Conservation (phyloP, 2,888 invertebrate genomes). For the Pyrochroa serraticornis region DNA sequence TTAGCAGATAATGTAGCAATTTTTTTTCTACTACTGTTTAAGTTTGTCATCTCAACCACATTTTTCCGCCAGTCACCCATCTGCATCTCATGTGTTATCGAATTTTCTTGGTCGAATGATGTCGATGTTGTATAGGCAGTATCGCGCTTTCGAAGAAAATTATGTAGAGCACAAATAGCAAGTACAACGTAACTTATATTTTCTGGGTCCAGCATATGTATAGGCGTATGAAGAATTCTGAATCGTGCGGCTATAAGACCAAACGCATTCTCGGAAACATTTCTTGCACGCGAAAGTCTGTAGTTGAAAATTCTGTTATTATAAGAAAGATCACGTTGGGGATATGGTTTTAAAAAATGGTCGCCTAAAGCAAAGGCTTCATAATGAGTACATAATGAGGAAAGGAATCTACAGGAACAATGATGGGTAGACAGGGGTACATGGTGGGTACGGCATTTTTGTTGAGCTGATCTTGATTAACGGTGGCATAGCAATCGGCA, state of each 20-base stretch:
- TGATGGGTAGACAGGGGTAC: too few species aligned
- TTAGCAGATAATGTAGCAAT: background rate
- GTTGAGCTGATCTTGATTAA: too few species aligned
- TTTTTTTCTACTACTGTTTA: background rate
- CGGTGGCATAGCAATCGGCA: too few species aligned
- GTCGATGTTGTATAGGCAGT: constrained; percentile 2
- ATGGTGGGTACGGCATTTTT: too few species aligned
- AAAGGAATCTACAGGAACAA: too few species aligned
- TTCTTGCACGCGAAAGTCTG: background rate
- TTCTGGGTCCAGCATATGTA: constrained; percentile 21
- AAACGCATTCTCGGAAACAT: background rate
- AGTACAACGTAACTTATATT: constrained; percentile 32
- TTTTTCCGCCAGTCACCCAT: constrained; percentile 2
- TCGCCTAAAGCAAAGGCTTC: constrained; percentile 1
- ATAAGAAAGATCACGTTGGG: background rate
- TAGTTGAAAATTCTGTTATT: background rate
- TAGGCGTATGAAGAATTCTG: constrained; percentile 14
- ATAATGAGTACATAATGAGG: too few species aligned
- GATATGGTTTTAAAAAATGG: constrained; percentile 1
- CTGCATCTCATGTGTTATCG: constrained; percentile 5
- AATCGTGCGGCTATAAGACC: background rate
- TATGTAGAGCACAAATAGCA: constrained; percentile 32
- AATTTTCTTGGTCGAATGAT: constrained; percentile 17
- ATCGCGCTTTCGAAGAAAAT: constrained; percentile 15
- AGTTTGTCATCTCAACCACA: background rate